A percentile compares a stretch with the other conserved stretches of the same genome.
Conservation (phyloP, 2,113 vertebrate species). For the Zosterops borbonicus region DNA sequence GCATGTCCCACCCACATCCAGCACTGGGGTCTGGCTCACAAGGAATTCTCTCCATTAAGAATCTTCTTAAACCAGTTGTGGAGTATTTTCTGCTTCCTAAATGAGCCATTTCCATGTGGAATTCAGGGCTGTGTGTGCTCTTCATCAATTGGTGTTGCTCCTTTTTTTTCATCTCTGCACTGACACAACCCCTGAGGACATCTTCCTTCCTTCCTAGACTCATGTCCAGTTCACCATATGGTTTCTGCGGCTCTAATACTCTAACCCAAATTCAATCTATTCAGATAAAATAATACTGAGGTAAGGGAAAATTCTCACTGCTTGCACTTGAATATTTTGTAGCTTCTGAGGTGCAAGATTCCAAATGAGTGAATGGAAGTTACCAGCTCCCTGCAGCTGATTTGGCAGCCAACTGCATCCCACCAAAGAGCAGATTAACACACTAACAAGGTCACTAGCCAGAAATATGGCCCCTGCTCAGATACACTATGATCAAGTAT, state of each 20-base stretch:
- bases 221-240: accelerated
- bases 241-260: background rate
- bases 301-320: background rate
- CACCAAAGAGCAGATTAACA: background rate
- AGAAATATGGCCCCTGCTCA: background rate
- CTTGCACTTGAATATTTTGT: background rate
- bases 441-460: background rate
- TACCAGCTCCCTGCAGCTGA: background rate
- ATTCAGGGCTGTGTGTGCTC: background rate
- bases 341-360: background rate
- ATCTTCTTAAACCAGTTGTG: accelerated
- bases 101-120: background rate
- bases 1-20: background rate
- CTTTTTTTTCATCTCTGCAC: background rate
- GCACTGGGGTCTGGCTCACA: accelerated
- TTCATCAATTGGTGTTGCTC: background rate
- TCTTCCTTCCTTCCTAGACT: background rate
- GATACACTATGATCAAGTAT: background rate
- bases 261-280: background rate
- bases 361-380: background rate
- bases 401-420: background rate
- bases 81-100: background rate
- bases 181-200: background rate
- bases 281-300: background rate
- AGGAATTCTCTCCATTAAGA: background rate